Percentiles rank a stretch among this genome's conserved stretches.
phyloP scores from a whole-genome alignment of 2,113 vertebrate species.

The Calonectris borealis region DNA sequence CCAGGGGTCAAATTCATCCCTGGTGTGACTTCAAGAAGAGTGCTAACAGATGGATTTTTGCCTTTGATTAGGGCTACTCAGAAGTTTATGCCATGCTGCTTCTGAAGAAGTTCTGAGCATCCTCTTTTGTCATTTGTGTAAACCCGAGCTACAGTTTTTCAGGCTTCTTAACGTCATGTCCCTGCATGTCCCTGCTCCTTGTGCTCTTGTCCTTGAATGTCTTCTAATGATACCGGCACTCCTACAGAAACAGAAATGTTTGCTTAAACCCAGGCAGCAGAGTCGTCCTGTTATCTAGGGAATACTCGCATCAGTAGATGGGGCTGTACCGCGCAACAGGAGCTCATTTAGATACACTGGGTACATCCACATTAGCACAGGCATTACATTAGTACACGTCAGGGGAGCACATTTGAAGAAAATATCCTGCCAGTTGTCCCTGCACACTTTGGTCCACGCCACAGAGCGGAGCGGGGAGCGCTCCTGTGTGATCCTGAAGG shows the following conservation, averaged over 20 bases:
- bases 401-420: background rate
- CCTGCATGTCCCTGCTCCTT: background rate
- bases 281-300: background rate
- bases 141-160: background rate
- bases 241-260: background rate
- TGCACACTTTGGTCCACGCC: background rate
- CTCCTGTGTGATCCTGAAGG: background rate
- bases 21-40: background rate
- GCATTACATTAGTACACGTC: background rate
- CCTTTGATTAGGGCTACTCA: background rate
- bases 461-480: background rate
- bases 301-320: background rate
- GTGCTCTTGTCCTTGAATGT: background rate
- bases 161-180: background rate
- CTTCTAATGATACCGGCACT: background rate
- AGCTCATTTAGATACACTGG: accelerated
- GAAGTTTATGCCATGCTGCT: background rate
- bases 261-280: background rate
- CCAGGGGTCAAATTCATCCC: background rate
- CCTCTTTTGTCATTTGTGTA: background rate
- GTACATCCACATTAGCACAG: background rate
- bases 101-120: background rate
- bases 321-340: background rate
- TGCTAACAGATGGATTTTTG: background rate
- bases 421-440: background rate